Percentiles rank a stretch among this genome's conserved stretches.
Conservation (phyloP, 2,888 invertebrate genomes). For the Apodemia zela region DNA sequence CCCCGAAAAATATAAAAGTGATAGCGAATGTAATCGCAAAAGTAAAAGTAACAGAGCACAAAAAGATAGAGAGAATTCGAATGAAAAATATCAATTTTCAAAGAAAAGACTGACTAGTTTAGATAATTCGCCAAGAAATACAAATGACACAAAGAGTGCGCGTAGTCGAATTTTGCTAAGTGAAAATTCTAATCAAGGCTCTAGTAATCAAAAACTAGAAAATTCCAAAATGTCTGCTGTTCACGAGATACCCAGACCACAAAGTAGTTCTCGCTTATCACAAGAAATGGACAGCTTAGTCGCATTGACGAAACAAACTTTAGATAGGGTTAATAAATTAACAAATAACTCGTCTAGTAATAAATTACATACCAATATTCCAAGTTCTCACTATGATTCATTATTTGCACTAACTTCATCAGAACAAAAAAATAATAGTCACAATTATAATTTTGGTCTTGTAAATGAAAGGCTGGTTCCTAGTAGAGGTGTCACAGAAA, state of each 20-base stretch:
- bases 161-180: conserved; percentile 59
- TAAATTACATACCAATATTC: conserved; percentile 64
- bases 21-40: conserved; percentile 62
- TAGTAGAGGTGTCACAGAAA: conserved; percentile 67
- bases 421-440: conserved; percentile 57
- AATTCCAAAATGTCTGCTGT: conserved; percentile 66
- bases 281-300: conserved; percentile 83
- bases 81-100: conserved; percentile 76
- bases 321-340: conserved; percentile 84
- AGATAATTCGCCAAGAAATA: conserved; percentile 70
- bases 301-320: conserved; percentile 83
- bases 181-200: conserved; percentile 49
- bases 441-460: conserved; percentile 60
- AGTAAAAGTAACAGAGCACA: conserved; percentile 73
- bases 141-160: conserved; percentile 57
- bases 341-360: conserved; percentile 77
- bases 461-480: conserved; percentile 49
- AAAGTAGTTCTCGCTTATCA: conserved; percentile 66
- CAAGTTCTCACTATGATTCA: conserved; percentile 60
- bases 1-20: conserved; percentile 68
- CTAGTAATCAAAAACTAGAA: conserved; percentile 48
- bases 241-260: conserved; percentile 69
- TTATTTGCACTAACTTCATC: conserved; percentile 53
- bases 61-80: conserved; percentile 72
- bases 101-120: conserved; percentile 80